Conservation (phyloP, 2,888 invertebrate species). For the Aethes cnicana region DNA sequence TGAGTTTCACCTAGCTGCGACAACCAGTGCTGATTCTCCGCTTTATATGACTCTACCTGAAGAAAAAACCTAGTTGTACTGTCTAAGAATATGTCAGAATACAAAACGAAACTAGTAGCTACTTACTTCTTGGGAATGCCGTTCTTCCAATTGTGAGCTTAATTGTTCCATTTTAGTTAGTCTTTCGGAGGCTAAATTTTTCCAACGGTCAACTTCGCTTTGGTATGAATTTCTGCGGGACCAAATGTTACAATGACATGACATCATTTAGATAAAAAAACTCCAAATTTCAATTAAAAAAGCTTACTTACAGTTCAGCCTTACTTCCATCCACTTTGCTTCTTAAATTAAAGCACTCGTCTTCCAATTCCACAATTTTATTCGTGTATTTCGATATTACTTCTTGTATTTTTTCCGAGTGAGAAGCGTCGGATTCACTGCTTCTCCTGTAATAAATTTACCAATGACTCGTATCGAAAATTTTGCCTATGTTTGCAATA, state of each 20-base stretch:
- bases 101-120: neutral
- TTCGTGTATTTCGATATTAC: constrained; percentile 64
- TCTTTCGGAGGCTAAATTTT: constrained; percentile 85
- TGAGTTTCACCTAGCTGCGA: constrained; percentile 79
- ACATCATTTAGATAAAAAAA: too few relatives aligned
- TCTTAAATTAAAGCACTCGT: constrained; percentile 67
- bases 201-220: constrained; percentile 83
- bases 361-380: constrained; percentile 66
- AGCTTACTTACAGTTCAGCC: constrained; percentile 75
- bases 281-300: too few relatives aligned
- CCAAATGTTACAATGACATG: neutral
- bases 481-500: constrained; percentile 35
- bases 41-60: constrained; percentile 83
- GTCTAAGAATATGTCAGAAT: neutral
- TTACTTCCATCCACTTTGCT: constrained; percentile 68
- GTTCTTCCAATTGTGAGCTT: constrained; percentile 82
- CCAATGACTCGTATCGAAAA: constrained; percentile 18
- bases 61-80: neutral
- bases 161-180: constrained; percentile 85
- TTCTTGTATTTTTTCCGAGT: constrained; percentile 55
- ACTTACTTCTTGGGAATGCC: constrained; percentile 82
- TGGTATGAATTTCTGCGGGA: constrained; percentile 56
- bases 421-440: constrained; percentile 47
- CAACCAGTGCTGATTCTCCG: constrained; percentile 84
- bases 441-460: constrained; percentile 56